A percentile compares a stretch with the other conserved stretches of the same genome.
These are phyloP conservation scores for Scatophagus argus DNA, from an alignment of 2,113 vertebrate species.

Conservation along the genomic window DNA sequence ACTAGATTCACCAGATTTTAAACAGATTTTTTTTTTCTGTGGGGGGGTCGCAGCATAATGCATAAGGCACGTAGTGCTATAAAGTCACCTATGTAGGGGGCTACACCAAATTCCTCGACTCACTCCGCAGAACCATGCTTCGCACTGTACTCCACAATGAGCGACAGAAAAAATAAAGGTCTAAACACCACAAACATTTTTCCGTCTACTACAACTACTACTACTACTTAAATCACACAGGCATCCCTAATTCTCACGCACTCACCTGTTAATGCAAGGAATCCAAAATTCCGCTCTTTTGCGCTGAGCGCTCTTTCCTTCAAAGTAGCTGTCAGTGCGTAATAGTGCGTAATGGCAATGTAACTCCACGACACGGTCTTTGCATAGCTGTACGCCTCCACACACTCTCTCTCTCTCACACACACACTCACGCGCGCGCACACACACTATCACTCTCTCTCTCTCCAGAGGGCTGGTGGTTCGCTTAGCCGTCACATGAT, in stretches of 20 bases:
- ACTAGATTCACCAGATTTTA: too few species aligned
- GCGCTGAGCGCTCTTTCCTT: conserved; percentile 35
- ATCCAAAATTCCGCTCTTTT: conserved; percentile 41
- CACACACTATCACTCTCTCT: conserved; percentile 13
- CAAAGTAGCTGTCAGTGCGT: conserved; percentile 63
- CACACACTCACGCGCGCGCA: neutral
- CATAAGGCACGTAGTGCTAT: neutral
- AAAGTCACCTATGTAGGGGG: neutral
- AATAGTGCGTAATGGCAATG: conserved; percentile 69
- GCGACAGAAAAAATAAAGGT: neutral
- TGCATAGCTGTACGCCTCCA: conserved; percentile 66
- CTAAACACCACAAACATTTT: neutral
- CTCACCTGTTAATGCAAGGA: conserved; percentile 57
- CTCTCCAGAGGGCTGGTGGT: conserved; percentile 42
- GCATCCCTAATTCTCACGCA: neutral
- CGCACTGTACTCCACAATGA: neutral
- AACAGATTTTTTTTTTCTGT: neutral
- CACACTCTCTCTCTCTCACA: conserved; percentile 14
- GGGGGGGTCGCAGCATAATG: neutral
- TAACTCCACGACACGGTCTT: conserved; percentile 55
- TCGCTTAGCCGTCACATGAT: conserved; percentile 83
- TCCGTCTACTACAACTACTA: too few species aligned
- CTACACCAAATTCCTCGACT: neutral
- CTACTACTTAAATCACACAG: neutral
- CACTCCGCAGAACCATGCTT: conserved; percentile 12